Conservation (phyloP, 92 coral and sea anemone species). For the Bergia sp. region DNA sequence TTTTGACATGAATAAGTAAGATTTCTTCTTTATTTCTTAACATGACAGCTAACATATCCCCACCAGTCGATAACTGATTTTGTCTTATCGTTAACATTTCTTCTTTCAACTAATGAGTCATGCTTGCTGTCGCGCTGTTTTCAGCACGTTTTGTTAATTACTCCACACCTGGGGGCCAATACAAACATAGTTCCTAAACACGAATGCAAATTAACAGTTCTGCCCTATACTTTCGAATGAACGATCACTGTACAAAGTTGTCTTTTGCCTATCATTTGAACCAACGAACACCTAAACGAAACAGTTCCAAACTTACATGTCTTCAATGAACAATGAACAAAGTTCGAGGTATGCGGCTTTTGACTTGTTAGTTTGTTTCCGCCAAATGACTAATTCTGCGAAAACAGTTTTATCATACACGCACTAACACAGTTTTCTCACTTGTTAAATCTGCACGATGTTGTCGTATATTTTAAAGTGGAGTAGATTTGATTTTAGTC, state of each 20-base stretch:
- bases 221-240: not conserved
- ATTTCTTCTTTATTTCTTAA: not conserved
- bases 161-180: slow-evolving; percentile 33
- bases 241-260: not conserved
- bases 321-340: not conserved
- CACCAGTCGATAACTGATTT: not conserved
- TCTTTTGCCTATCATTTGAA: not conserved
- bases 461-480: not conserved
- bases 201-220: not conserved
- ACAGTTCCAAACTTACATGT: not conserved
- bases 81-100: not conserved
- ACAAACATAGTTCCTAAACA: slow-evolving; percentile 8
- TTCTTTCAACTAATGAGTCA: not conserved
- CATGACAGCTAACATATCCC: not conserved
- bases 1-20: not conserved
- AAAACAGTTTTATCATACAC: not conserved
- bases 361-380: not conserved
- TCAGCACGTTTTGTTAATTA: not conserved
- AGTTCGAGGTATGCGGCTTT: not conserved
- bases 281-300: not conserved
- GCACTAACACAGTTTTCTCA: not conserved
- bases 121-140: not conserved
- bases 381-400: not conserved
- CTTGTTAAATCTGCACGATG: not conserved
- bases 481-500: not conserved